A percentile compares a stretch with the other conserved stretches of the same genome.
Evolutionary conservation across 2,113 vertebrate genomes (phyloP).

Genomic region (Rhegmatorhina hoffmannsi): DNA sequence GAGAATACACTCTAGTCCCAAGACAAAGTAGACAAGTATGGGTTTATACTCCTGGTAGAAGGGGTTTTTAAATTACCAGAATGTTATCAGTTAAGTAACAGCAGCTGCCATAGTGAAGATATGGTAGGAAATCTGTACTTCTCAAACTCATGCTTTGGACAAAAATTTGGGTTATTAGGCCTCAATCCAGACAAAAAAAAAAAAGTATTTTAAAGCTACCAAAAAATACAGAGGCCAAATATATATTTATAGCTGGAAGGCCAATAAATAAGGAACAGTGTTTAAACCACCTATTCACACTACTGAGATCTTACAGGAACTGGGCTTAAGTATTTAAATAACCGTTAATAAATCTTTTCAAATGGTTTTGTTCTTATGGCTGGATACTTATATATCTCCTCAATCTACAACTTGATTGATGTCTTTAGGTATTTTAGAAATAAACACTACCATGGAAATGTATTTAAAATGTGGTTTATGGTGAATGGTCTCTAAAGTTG

Average conservation of each 20-base stretch:
- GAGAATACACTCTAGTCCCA: background rate
- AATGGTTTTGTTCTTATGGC: background rate
- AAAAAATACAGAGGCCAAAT: background rate
- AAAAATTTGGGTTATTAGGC: background rate
- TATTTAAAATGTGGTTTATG: constrained; percentile 40
- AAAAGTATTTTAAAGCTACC: background rate
- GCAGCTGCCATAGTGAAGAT: background rate
- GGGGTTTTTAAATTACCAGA: background rate
- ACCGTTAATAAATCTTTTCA: background rate
- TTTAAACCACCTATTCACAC: constrained; percentile 6
- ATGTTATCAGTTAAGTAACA: constrained; percentile 25
- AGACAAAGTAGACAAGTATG: background rate
- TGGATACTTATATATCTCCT: constrained; percentile 1
- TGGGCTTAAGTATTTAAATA: constrained; percentile 17
- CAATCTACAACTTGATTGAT: constrained; percentile 37
- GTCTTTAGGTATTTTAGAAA: constrained; percentile 37
- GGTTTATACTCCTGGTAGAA: constrained; percentile 1
- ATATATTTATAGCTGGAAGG: background rate
- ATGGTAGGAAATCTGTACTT: background rate
- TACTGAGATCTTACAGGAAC: background rate
- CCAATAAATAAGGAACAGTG: background rate
- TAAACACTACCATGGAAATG: constrained; percentile 35
- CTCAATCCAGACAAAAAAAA: background rate
- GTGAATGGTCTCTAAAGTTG: constrained; percentile 1
- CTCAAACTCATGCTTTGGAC: background rate